Base-by-base conservation (phyloP, 2,797 vertebrate species). In the Sebastes kiyomatsui region DNA sequence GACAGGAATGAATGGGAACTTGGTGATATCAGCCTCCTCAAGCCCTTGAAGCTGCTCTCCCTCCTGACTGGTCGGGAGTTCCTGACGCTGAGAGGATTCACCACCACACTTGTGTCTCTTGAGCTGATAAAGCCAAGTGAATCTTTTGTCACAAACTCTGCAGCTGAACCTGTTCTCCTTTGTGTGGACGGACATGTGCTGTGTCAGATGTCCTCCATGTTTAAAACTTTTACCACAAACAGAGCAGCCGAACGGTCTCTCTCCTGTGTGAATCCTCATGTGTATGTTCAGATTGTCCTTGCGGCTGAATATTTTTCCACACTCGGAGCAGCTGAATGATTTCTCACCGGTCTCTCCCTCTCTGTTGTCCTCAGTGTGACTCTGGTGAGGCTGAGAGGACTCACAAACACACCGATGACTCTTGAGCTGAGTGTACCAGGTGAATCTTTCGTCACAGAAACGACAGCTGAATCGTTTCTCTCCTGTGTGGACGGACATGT, bases 271-370 rank as follows among this genome's bases (percentile, higher is more conserved):
- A 10, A 70, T 77, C 4, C 56, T 74, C 77, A 62, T 66, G 70
- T 85, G 82, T 2, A 68, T 74, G 10, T 71, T 70, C 27, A 88
- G 67, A 2, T 85, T 60, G 7, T 77, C 73, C 61, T 80, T 80
- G 10, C 77, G 80, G 52, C 49, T 74, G 25, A 88, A 88, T 0
- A 5, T 32, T 22, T 78, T 82, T 1, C 77, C 32, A 5, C 86
- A 85, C 23, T 80, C 66, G 0, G 77, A 62, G 54, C 86, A 88
- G 55, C 75, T 75, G 25, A 79, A 68, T 0, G 62, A 30, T 13
- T 64, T 79, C 20, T 78, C 71, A 0, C 38, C 42, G 0, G 32
- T 3, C 11, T 67, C 52, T 0, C 30, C 7, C 2, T 35, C 27
- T 49, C 32, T 42, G 61, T 0, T n/a, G 25, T 70, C 60, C n/a